These are phyloP conservation scores for Grus americana DNA, from an alignment of 2,113 vertebrate genomes.

Conservation along the genomic window DNA sequence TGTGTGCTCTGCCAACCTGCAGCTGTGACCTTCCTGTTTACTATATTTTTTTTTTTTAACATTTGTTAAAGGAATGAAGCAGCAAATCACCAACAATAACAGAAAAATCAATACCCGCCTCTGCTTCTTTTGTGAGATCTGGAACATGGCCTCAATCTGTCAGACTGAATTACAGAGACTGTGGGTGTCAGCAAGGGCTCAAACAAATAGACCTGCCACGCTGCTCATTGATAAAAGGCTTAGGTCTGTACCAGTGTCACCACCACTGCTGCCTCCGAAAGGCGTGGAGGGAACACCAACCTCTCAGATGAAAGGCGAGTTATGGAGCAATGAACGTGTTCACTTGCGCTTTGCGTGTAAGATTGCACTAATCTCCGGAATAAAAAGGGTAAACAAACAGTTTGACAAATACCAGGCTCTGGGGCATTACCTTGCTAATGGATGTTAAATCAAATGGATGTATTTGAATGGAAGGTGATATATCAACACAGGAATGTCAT, in stretches of 20 bases:
- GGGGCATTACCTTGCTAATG: conserved; percentile 26
- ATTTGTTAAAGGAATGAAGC: conserved; percentile 71
- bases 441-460: conserved; percentile 39
- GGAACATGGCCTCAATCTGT: conserved; percentile 86
- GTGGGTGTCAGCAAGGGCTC: conserved; percentile 67
- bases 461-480: conserved; percentile 50
- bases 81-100: conserved; percentile 79
- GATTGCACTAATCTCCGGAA: neutral
- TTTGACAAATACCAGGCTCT: conserved; percentile 3
- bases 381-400: conserved; percentile 45
- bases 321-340: neutral
- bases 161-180: conserved; percentile 79
- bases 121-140: conserved; percentile 81
- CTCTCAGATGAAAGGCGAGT: neutral
- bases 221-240: conserved; percentile 65
- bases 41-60: neutral
- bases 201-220: conserved; percentile 68
- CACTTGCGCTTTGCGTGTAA: neutral
- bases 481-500: conserved; percentile 28
- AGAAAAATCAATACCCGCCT: conserved; percentile 81
- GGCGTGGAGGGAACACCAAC: neutral
- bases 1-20: conserved; percentile 23
- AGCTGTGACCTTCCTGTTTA: conserved; percentile 54
- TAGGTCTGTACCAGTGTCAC: conserved; percentile 12
- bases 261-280: conserved; percentile 4